These are phyloP conservation scores for Hiodon alosoides DNA, from an alignment of 2,113 vertebrate genomes.

Conservation along the genomic window DNA sequence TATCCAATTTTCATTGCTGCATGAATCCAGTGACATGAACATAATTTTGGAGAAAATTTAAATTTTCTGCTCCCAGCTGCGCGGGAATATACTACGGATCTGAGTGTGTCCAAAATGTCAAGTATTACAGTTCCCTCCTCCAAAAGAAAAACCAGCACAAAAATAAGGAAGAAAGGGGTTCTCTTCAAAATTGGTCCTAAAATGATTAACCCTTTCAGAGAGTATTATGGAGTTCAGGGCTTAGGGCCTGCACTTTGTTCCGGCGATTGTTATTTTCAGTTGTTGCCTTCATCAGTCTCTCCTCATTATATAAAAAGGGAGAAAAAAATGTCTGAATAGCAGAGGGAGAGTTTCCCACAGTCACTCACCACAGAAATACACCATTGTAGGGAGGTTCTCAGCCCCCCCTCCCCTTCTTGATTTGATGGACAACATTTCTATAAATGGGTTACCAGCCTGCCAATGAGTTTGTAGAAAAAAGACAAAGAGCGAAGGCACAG, in stretches of 20 bases:
- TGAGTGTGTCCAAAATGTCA: constrained; percentile 84
- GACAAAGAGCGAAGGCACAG: constrained; percentile 76
- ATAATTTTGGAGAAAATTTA: constrained; percentile 47
- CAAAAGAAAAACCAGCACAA: constrained; percentile 63
- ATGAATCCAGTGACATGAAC: constrained; percentile 32
- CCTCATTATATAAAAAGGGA: constrained; percentile 89
- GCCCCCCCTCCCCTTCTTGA: constrained; percentile 65
- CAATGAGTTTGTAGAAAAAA: constrained; percentile 80
- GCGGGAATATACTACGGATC: constrained; percentile 81
- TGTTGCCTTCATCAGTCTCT: constrained; percentile 93
- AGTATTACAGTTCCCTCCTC: constrained; percentile 92
- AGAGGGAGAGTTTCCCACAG: constrained; percentile 99
- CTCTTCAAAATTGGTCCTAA: constrained; percentile 76
- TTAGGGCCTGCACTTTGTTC: constrained; percentile 79
- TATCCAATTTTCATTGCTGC: not conserved
- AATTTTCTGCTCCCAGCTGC: constrained; percentile 63
- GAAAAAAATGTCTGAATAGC: constrained; percentile 98
- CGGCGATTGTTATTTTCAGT: constrained; percentile 95
- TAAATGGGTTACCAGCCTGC: constrained; percentile 88
- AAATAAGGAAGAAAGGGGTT: constrained; percentile 76
- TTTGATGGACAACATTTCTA: constrained; percentile 96
- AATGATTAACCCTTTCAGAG: constrained; percentile 86
- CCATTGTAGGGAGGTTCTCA: constrained; percentile 79
- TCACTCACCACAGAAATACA: constrained; percentile 95
- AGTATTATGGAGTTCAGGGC: constrained; percentile 87